These are phyloP conservation scores for Herpailurus yagouaroundi DNA, from an alignment of 2,113 vertebrate species.

Conservation along the genomic window DNA sequence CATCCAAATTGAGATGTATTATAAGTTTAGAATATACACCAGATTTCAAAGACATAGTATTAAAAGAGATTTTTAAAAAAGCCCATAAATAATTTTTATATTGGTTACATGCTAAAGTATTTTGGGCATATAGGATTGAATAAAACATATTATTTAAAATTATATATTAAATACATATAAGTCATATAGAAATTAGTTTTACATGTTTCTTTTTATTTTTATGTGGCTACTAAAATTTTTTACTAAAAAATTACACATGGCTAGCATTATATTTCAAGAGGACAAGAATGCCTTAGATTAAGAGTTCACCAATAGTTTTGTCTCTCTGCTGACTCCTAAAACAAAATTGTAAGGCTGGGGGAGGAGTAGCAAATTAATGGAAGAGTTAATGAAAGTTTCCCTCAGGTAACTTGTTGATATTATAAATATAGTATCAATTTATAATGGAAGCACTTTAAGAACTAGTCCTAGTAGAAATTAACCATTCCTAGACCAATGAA, in stretches of 20 bases:
- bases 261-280: neutral
- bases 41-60: neutral
- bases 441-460: neutral
- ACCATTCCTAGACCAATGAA: neutral
- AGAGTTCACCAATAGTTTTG: neutral
- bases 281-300: neutral
- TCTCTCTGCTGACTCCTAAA: neutral
- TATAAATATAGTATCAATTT: neutral
- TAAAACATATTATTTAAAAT: neutral
- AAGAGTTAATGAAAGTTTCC: neutral
- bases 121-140: neutral
- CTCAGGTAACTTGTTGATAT: neutral
- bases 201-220: neutral
- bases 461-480: neutral
- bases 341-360: neutral
- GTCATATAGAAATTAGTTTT: neutral
- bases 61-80: neutral
- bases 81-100: neutral
- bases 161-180: neutral
- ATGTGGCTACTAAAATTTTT: neutral
- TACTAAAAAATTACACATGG: neutral
- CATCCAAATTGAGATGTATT: neutral
- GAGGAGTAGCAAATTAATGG: neutral
- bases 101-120: neutral
- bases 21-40: neutral